These are phyloP conservation scores for Rhyacophila evoluta DNA, from an alignment of 2,888 invertebrate genomes.

Conservation along the genomic window DNA sequence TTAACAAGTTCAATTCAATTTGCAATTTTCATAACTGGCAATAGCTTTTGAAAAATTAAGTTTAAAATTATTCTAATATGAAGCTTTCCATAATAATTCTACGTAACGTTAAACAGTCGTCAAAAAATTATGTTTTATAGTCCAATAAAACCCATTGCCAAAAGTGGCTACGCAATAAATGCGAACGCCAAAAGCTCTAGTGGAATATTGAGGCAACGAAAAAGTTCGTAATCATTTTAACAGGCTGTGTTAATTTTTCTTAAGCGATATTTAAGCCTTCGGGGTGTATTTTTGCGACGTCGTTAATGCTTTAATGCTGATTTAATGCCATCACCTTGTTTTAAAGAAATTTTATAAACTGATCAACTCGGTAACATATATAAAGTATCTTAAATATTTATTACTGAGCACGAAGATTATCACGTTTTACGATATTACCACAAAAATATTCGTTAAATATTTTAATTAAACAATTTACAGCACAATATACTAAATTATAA, in stretches of 20 bases:
- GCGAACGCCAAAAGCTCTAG: neutral
- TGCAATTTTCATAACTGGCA: too few relatives aligned
- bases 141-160: constrained; percentile 9
- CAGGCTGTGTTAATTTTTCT: constrained; percentile 11
- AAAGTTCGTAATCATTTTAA: constrained; percentile 9
- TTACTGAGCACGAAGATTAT: too few relatives aligned
- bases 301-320: constrained; percentile 7
- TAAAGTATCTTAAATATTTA: neutral
- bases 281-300: neutral
- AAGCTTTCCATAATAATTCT: neutral
- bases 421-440: too few relatives aligned
- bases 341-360: neutral
- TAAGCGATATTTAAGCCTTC: constrained; percentile 22
- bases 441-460: too few relatives aligned
- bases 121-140: constrained; percentile 24
- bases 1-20: too few relatives aligned
- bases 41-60: too few relatives aligned
- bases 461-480: too few relatives aligned
- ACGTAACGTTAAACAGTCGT: constrained; percentile 16
- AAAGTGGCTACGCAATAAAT: constrained; percentile 8
- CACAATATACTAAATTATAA: too few relatives aligned
- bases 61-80: neutral
- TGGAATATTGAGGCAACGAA: constrained; percentile 3
- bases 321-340: neutral
- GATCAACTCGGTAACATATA: neutral